These are phyloP conservation scores for Listrodromus nycthemerus DNA, from an alignment of 2,888 invertebrate species.

Conservation along the genomic window DNA sequence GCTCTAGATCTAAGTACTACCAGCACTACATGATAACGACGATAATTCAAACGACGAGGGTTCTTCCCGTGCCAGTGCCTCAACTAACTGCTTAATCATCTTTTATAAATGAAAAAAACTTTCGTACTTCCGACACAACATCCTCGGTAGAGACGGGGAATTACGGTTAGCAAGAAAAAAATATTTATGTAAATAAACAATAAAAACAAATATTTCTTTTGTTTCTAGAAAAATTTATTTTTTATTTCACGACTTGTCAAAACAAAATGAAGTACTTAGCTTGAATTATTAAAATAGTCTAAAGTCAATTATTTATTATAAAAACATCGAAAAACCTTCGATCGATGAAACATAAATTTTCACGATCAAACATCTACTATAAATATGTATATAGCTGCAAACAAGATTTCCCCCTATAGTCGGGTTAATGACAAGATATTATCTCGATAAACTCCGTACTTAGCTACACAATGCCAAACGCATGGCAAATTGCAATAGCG, in stretches of 20 bases:
- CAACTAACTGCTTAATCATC: slow-evolving; percentile 64
- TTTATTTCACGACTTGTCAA: neutral
- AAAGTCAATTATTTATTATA: neutral
- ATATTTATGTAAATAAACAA: slow-evolving; percentile 50
- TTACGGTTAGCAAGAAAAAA: slow-evolving; percentile 43
- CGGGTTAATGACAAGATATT: neutral
- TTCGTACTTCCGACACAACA: slow-evolving; percentile 62
- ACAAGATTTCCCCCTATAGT: neutral
- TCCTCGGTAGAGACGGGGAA: slow-evolving; percentile 33
- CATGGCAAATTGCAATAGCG: neutral
- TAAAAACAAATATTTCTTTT: slow-evolving; percentile 41
- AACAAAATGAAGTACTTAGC: neutral
- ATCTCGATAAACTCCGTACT: neutral
- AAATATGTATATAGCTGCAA: neutral
- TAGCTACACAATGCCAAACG: neutral
- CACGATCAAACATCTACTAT: too few species aligned
- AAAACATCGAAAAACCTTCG: neutral
- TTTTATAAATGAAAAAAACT: slow-evolving; percentile 64
- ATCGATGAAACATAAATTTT: too few species aligned
- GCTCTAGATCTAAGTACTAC: slow-evolving; percentile 11
- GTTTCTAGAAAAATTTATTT: neutral
- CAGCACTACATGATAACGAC: slow-evolving; percentile 19
- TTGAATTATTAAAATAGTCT: neutral
- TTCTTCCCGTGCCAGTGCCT: slow-evolving; percentile 29
- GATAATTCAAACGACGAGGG: slow-evolving; percentile 26